Base-by-base conservation (phyloP, 2,113 vertebrate species). In the Lonchura striata region DNA sequence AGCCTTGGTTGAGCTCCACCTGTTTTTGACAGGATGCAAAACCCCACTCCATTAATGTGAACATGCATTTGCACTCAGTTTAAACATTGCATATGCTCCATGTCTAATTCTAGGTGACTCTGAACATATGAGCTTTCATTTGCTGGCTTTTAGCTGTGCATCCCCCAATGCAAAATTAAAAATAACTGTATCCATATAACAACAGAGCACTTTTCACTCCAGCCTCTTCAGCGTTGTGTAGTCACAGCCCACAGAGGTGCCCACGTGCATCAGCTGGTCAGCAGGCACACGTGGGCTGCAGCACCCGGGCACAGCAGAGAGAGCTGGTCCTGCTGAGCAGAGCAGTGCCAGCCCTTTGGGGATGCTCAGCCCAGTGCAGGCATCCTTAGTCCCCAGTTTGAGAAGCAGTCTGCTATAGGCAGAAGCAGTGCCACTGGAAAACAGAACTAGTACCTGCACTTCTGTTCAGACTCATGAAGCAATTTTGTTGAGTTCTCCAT, bases 61-160 rank as follows among this genome's bases (percentile, higher is more conserved):
- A 92, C 92, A 78, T 54, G 76, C 82, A 19, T 95, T 96, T 97
- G 64, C 93, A 81, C 92, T 96, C 76, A 50, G 54, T 44, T 86
- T 88, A 81, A 88, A 64, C n/a, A 23, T 83, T 68, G 44, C 88
- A 70, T 94, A 47, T 60, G 92, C 42, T 39, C 52, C 54, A 23
- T 68, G 82, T 90, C 90, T 93, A 74, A 95, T 81, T 94, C 94
- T 91, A 93, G 88, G 79, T 96, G 92, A 90, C 90, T 95, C 66
- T 66, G 56, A 94, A 82, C 76, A 66, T 70, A 82, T 4, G 64
- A 93, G 79, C 59, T 83, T 83, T 96, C 79, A 64, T 80, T 92
- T 81, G 25, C 59, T 90, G 85, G 79, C 85, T 96, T 95, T 96
- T 83, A 95, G 60, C 79, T 75, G 31, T 49, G 64, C 60, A 30